Evolutionary conservation across 2,797 vertebrate species (phyloP), one percentile per base, ranked within the genome.

Genomic region (Perdix hodgsoniae): DNA sequence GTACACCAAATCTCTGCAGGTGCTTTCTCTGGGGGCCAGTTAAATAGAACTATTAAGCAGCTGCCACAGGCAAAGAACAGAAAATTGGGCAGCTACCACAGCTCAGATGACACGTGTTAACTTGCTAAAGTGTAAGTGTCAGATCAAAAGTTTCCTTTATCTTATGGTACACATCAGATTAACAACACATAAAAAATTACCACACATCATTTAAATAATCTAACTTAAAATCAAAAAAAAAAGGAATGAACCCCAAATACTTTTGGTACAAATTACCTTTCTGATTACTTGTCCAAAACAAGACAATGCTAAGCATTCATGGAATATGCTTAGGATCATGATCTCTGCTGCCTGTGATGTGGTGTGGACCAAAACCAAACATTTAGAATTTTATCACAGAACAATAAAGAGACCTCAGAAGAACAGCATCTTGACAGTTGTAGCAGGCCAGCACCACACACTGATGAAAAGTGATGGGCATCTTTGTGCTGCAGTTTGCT

Each of bases 51-150:
- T 49, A 96, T 94, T 88, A 87, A 33, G 61, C 13, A 87, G 90
- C 83, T 90, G 88, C 95, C 93, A 95, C 67, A 85, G 95, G 95
- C 91, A 93, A 96, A 87, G 91, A 96, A 94, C 86, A 91, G 69
- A 89, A 94, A 93, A 96, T 95, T 91, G 91, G 87, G 83, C 85
- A 91, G 91, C 93, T 94, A 95, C 70, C 85, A 40, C 70, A 84
- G 90, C 83, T 92, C 91, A 73, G 22, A 85, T 82, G 76, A 92
- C 95, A 93, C 21, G 74, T 83, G 88, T 83, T 86, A 76, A 93
- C 95, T 92, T 96, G 96, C 80, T 83, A 60, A 69, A 64, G 71
- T 91, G 81, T 60, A 64, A 49, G 59, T 29, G n/a, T 63, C 70
- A 96, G 66, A 91, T 77, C 76, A 88, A 92, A 90, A 11, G 0